phyloP scores from a whole-genome alignment of 2,797 vertebrate genomes.

The Danio jaintianensis region DNA sequence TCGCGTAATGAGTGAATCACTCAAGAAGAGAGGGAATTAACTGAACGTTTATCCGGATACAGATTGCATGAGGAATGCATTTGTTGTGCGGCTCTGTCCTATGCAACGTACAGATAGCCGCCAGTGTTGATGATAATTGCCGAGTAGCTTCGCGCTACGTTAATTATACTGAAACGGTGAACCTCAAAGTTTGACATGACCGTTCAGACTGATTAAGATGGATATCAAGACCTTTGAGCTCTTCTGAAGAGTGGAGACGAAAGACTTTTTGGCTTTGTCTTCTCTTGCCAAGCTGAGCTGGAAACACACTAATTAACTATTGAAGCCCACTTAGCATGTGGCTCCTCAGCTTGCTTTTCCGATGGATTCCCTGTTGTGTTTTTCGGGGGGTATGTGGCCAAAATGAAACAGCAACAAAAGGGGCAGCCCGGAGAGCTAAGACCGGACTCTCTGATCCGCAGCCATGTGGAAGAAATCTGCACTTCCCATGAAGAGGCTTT shows the following conservation, averaged over 20 bases:
- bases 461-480: slow-evolving; percentile 28
- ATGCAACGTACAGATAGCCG: slow-evolving; percentile 44
- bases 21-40: slow-evolving; percentile 52
- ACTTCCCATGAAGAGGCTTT: slow-evolving; percentile 20
- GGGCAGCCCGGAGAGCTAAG: slow-evolving; percentile 3
- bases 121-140: slow-evolving; percentile 48
- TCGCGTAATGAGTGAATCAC: slow-evolving; percentile 34
- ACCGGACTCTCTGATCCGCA: slow-evolving; percentile 30
- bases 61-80: slow-evolving; percentile 33
- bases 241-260: slow-evolving; percentile 21
- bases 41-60: slow-evolving; percentile 25
- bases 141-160: no score
- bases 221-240: slow-evolving; percentile 42
- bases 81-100: slow-evolving; percentile 23
- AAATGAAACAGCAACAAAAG: slow-evolving; percentile 36
- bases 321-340: slow-evolving; percentile 54
- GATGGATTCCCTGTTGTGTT: slow-evolving; percentile 31
- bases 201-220: slow-evolving; percentile 51
- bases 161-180: no score
- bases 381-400: slow-evolving; percentile 7
- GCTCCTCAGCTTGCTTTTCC: slow-evolving; percentile 21
- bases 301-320: slow-evolving; percentile 54
- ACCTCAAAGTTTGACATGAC: slow-evolving; percentile 32
- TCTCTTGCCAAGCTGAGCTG: slow-evolving; percentile 31
- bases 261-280: slow-evolving; percentile 49